Evolutionary conservation across 1,140 invertebrate species (phyloP).

Genomic region (Fopius arisanus): DNA sequence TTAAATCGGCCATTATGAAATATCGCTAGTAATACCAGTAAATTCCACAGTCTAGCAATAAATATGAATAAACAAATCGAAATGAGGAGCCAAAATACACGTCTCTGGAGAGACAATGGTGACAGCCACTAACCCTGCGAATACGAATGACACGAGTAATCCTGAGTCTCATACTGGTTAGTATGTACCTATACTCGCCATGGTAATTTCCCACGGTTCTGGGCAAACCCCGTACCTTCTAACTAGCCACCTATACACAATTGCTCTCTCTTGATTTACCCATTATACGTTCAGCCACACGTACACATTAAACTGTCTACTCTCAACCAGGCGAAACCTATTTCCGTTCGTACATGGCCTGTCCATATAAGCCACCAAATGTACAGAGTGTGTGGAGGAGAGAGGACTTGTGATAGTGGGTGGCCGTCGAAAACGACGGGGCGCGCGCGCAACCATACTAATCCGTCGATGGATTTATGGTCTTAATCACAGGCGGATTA

Average conservation of each 20-base stretch:
- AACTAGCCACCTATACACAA: constrained; percentile 5
- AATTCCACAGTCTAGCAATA: no score
- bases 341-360: neutral
- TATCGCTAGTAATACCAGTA: no score
- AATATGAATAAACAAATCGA: neutral
- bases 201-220: constrained; percentile 42
- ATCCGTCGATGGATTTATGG: constrained; percentile 70
- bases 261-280: constrained; percentile 12
- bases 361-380: constrained; percentile 19
- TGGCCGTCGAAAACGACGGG: constrained; percentile 28
- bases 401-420: neutral
- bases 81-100: neutral
- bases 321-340: neutral
- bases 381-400: constrained; percentile 13
- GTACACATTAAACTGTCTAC: neutral
- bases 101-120: constrained; percentile 37
- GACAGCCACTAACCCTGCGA: constrained; percentile 62
- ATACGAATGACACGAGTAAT: constrained; percentile 62
- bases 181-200: constrained; percentile 45
- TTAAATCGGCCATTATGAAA: no score
- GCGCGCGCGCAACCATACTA: constrained; percentile 60
- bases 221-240: neutral
- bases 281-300: neutral
- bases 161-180: constrained; percentile 59
- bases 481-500: constrained; percentile 72